Base-by-base conservation (phyloP, 2,888 invertebrate genomes). In the Agrenia bidenticulata region DNA sequence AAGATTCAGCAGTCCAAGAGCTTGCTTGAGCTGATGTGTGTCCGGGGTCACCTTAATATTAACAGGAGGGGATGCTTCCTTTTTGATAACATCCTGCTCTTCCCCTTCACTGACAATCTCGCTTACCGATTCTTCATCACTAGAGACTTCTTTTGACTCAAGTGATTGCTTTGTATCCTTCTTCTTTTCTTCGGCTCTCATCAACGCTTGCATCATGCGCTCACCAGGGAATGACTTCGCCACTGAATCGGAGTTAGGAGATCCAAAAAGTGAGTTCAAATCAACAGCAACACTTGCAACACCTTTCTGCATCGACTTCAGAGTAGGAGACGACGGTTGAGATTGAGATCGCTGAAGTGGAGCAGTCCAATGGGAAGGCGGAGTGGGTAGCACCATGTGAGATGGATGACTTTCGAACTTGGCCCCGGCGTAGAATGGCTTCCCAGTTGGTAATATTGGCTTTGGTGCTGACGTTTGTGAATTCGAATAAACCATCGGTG, bases 361-460 rank as follows among this genome's bases (percentile, higher is more conserved):
- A 63, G 67, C 64, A 41, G 73, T 75, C 75, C 75, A 75, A 49
- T 70, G 67, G 53, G 64, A 55, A 61, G 75, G 75, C 58, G 75
- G 75, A 58, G 73, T 66, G 11, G 75, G 75, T 26, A 75, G 63
- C 45, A 65, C 67, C 55, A 64, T 53, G 41, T 59, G 63, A 49
- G 69, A 64, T 55, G 75, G 75, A 53, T 70, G 66, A 59, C 66
- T 72, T 68, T 75, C 75, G 61, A 75, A 75, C 62, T 72, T 72
- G 59, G 75, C 75, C 53, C 75, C 75, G 27, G 75, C 75, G 61
- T 72, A 75, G 53, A 70, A 75, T 53, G 70, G 59, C 58, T 63
- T 67, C 56, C 45, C 45, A 5, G 45, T 15, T 5, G 45, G 4
- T n/a, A 19, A 19, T 9, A 45, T 45, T 4, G 19, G 4, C 5